These are phyloP conservation scores for Pachypeltis micranthus DNA, from an alignment of 1,140 invertebrate species.

Conservation along the genomic window DNA sequence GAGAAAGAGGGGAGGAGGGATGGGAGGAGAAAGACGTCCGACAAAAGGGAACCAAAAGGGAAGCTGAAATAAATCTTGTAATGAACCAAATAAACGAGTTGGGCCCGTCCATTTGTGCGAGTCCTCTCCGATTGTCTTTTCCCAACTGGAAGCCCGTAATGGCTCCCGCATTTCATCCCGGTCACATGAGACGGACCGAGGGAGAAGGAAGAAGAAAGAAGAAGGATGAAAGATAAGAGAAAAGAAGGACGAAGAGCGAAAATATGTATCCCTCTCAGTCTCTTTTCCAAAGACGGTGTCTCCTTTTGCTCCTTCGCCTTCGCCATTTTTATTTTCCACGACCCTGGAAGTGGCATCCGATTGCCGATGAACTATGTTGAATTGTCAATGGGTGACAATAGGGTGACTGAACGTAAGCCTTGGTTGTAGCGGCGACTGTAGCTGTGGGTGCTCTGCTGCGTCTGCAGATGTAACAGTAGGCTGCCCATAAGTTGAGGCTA, in stretches of 20 bases:
- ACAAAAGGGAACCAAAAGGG: background rate
- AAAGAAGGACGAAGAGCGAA: background rate
- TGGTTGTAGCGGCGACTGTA: too few species aligned
- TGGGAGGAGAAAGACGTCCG: background rate
- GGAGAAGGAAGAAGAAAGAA: background rate
- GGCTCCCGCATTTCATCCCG: conserved; percentile 7
- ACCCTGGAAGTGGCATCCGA: too few species aligned
- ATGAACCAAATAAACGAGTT: conserved; percentile 8
- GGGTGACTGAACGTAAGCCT: too few species aligned
- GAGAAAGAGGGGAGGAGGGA: background rate
- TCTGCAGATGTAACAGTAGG: too few species aligned
- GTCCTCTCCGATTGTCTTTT: background rate
- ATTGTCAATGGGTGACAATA: too few species aligned
- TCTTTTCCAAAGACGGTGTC: too few species aligned
- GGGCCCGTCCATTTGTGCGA: conserved; percentile 1
- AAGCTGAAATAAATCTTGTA: conserved; percentile 10
- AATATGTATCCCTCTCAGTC: background rate
- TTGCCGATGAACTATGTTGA: too few species aligned
- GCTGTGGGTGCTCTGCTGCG: too few species aligned
- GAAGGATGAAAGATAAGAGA: background rate
- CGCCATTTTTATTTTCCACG: too few species aligned
- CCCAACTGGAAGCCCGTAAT: background rate
- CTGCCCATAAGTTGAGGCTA: too few species aligned
- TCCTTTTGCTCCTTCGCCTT: too few species aligned
- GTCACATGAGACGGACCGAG: background rate